phyloP scores from a whole-genome alignment of 2,113 vertebrate species.

The Microcebus jonahi region DNA sequence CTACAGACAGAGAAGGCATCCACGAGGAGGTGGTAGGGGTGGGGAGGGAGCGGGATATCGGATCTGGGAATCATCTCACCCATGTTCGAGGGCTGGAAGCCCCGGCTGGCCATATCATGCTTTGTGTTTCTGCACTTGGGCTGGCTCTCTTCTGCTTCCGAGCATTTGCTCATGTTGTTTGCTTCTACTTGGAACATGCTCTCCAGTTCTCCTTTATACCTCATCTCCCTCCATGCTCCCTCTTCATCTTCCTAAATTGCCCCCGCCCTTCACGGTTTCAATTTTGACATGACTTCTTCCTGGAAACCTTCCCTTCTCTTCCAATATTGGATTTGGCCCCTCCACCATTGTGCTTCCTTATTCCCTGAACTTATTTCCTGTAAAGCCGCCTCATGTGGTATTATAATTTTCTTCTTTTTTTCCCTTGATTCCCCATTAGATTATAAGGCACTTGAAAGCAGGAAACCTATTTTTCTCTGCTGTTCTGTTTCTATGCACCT shows the following conservation, averaged over 20 bases:
- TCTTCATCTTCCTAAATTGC: not conserved
- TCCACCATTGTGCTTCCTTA: not conserved
- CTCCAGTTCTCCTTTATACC: rapidly evolving
- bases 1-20: not conserved
- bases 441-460: not conserved
- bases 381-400: not conserved
- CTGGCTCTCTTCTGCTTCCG: not conserved
- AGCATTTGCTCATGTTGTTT: not conserved
- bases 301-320: not conserved
- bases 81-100: not conserved
- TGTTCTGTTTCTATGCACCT: not conserved
- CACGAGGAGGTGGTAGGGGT: not conserved
- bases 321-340: not conserved
- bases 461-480: not conserved
- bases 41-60: rapidly evolving
- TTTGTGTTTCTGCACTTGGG: not conserved
- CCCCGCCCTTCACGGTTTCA: not conserved
- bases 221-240: rapidly evolving
- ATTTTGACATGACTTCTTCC: not conserved
- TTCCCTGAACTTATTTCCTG: not conserved
- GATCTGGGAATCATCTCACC: not conserved
- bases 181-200: not conserved
- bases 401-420: not conserved
- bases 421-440: not conserved
- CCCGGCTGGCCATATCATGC: not conserved